Percentiles rank a stretch among this genome's conserved stretches.
phyloP scores from a whole-genome alignment of 2,113 vertebrate species.

The Circaetus cinerascens region DNA sequence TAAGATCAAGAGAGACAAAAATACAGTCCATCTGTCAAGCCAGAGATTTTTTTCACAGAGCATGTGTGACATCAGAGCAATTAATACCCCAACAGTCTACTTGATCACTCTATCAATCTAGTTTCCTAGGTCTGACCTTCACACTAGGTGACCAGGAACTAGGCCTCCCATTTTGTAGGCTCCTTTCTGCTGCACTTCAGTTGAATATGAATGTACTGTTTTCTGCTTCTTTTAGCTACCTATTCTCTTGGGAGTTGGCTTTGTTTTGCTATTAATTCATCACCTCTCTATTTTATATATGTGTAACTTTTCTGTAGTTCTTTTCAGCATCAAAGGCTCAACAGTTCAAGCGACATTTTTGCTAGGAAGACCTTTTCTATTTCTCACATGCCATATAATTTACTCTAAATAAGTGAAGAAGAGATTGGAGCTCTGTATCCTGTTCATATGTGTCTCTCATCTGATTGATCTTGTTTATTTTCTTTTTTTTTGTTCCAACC shows the following conservation, averaged over 20 bases:
- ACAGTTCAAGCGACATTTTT: rapidly evolving
- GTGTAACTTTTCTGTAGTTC: not conserved
- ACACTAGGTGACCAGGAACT: not conserved
- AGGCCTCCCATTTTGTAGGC: not conserved
- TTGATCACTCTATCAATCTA: not conserved
- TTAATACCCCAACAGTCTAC: not conserved
- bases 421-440: not conserved
- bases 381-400: not conserved
- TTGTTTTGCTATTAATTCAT: not conserved
- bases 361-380: not conserved
- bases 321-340: not conserved
- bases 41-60: not conserved
- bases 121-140: not conserved
- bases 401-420: not conserved
- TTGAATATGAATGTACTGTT: not conserved
- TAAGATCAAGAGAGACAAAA: not conserved
- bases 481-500: not conserved
- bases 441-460: not conserved
- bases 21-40: not conserved
- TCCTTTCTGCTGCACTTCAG: not conserved
- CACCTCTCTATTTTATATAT: not conserved
- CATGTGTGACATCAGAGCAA: not conserved
- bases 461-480: not conserved
- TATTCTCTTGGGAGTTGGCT: not conserved
- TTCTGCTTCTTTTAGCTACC: not conserved